phyloP scores from a whole-genome alignment of 2,113 vertebrate genomes.

The Alexandromys fortis region DNA sequence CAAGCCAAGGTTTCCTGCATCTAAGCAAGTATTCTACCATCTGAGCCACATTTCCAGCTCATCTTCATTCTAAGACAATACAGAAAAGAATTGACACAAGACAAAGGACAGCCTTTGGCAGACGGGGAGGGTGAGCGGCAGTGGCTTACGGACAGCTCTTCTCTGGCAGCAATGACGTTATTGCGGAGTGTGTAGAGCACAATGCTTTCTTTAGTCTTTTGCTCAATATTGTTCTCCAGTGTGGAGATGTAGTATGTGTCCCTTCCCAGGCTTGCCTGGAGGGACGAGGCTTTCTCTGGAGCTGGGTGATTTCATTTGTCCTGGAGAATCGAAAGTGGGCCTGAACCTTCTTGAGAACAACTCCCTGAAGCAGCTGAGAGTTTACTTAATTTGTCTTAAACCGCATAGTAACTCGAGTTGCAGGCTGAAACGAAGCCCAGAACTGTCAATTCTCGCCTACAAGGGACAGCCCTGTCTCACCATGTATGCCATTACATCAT shows the following conservation, averaged over 20 bases:
- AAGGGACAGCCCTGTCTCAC: not conserved
- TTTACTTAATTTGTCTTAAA: slow-evolving; percentile 37
- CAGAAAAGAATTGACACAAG: not conserved
- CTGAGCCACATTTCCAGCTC: not conserved
- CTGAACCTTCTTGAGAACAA: too few species aligned
- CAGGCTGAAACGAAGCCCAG: not conserved
- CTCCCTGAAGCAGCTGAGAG: not conserved
- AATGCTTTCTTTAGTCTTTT: slow-evolving; percentile 82
- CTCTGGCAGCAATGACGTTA: slow-evolving; percentile 59
- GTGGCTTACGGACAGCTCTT: not conserved
- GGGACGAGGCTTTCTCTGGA: slow-evolving; percentile 87
- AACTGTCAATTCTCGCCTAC: not conserved
- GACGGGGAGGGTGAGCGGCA: too few species aligned
- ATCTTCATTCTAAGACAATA: not conserved
- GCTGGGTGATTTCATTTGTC: slow-evolving; percentile 92
- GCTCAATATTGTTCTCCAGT: slow-evolving; percentile 88
- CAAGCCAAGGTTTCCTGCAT: not conserved
- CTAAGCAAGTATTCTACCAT: not conserved
- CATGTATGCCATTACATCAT: not conserved
- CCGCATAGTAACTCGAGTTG: not conserved
- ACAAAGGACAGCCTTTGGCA: not conserved
- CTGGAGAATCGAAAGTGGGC: slow-evolving; percentile 73
- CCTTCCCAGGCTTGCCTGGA: slow-evolving; percentile 89
- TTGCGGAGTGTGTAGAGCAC: slow-evolving; percentile 41
- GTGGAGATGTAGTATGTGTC: slow-evolving; percentile 91